Conservation (phyloP, 1,140 invertebrate species). For the Polyergus mexicanus region DNA sequence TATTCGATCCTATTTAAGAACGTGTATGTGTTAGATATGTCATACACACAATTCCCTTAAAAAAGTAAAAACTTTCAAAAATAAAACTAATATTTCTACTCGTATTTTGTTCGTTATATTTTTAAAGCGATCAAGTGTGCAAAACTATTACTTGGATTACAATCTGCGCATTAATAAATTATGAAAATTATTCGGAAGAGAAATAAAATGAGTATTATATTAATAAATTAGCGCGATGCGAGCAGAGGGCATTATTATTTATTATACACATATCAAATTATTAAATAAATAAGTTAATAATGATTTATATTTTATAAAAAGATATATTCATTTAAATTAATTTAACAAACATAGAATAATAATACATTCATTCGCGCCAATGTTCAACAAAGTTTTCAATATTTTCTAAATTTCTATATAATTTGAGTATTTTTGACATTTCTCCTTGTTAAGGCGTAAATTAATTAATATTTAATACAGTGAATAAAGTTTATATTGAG, state of each 20-base stretch:
- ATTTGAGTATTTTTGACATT: neutral
- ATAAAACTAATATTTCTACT: neutral
- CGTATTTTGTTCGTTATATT: neutral
- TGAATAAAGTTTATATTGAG: too few species aligned
- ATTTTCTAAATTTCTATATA: neutral
- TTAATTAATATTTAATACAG: neutral
- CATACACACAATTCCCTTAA: neutral
- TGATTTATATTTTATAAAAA: neutral
- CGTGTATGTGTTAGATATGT: too few species aligned
- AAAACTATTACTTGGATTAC: neutral
- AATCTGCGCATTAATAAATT: neutral
- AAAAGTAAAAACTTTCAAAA: neutral
- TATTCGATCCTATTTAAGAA: neutral
- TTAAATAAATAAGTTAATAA: slow-evolving; percentile 12
- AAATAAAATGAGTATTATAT: neutral
- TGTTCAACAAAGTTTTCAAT: neutral
- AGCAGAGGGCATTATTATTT: neutral
- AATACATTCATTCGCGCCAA: neutral
- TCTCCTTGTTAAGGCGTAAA: neutral
- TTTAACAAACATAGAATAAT: neutral
- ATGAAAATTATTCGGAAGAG: neutral
- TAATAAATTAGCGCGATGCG: neutral
- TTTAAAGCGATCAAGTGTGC: neutral
- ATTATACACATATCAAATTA: neutral
- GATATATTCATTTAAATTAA: neutral